Base-by-base conservation (phyloP, 2,888 invertebrate species). In the Uloborus plumipes region DNA sequence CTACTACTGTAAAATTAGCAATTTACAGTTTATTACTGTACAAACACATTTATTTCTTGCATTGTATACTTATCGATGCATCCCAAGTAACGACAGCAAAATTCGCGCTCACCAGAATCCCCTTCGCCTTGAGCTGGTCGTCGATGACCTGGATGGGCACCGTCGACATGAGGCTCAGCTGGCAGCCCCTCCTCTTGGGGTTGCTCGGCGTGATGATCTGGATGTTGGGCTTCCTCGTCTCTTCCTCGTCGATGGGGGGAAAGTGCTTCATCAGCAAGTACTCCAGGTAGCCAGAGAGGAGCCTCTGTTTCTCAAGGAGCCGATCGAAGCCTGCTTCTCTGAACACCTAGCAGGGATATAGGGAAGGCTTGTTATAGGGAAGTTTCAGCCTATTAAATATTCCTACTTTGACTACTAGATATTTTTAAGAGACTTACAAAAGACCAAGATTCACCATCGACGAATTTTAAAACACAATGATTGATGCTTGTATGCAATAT, bases 271-370 rank as follows among this genome's bases (percentile, higher is more conserved):
- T 86, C 31, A 91, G 86, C 72, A 91, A 87, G 61, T 87, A 87
- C 87, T 92, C 91, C 71, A 92, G 86, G 86, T 91, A 92, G 0
- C 90, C 91, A 2, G 92, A 92, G 64, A 92, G 87, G 49, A 91
- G 87, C 71, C 87, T 87, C 22, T 91, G 91, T 85, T 91, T 91
- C 39, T 71, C 82, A 15, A 86, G 49, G 9, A 88, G 65, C 53
- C 89, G 88, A 18, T 89, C 87, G 87, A 91, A 88, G 1, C 88
- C 87, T 0, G 90, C 90, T 85, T 90, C 88, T 26, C 89, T 88
- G 85, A 90, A 91, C 11, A 91, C 88, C 91, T 91, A 85, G 20
- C 22, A 59, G 39, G 53, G 53, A 49, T 4, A 31, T 31, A 4
- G 7, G 31, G 31, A 31, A 31, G 2, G 7, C 31, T n/a, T n/a